Base-by-base conservation (phyloP, 2,797 vertebrate species). In the Sebastes iracundus region DNA sequence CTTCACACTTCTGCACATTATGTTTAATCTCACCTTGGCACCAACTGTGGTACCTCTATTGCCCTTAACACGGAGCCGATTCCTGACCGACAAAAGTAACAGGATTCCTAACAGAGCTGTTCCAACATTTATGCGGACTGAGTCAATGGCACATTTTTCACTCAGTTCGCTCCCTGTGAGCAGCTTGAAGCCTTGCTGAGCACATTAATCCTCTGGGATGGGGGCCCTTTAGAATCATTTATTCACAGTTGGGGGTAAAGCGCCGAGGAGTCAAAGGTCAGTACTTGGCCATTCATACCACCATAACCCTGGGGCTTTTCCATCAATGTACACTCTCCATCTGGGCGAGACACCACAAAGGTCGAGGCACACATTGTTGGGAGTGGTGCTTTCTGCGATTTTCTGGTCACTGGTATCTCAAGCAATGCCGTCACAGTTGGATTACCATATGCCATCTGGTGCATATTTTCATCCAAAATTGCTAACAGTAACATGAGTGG, bases 211-310 rank as follows among this genome's bases (percentile, higher is more conserved):
- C 88, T 88, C 79, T 72, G 84, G 91, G 91, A 90, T 78, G 84
- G 73, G 46, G 30, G 73, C 82, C 88, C 74, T 84, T 93, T 83
- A 82, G 74, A 90, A 67, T 88, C 89, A 92, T 92, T 93, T 93
- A 92, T 92, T 92, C 92, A 92, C 89, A 88, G 88, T 80, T 58
- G 62, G 92, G 69, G 88, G 80, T 85, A 90, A 92, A 91, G 85
- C 61, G 25, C 67, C 0, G 20, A 25, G 20, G 68, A 85, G 87
- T 92, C 92, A 94, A 83, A 93, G 93, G 87, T 92, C 88, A 91
- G 75, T 32, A 20, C 79, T 87, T 81, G 88, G 82, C 72, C 86
- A 87, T 90, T 92, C 86, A 81, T 87, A 90, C 88, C 89, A 79
- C 78, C 71, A 81, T 79, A 88, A 91, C 90, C 88, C 82, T 56